Conservation (phyloP, 30 jellyfish, hydroid and myxozoan species). For the Cassiopea xamachana region DNA sequence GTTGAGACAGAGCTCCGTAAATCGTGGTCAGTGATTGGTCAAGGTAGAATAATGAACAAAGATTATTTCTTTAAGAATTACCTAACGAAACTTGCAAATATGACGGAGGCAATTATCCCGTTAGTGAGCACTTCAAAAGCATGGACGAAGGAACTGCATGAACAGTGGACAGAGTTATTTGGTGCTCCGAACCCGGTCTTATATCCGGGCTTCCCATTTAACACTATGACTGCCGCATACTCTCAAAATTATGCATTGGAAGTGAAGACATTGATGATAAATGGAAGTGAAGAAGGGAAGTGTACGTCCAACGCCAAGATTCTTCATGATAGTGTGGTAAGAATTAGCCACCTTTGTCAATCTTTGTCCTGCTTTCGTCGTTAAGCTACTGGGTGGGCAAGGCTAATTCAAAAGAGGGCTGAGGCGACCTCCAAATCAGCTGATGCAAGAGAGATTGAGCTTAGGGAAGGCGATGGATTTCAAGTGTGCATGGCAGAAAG, state of each 20-base stretch:
- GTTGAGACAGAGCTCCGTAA: conserved; percentile 38
- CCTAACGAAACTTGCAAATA: conserved; percentile 30
- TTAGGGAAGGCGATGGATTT: too few relatives aligned
- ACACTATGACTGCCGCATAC: conserved; percentile 34
- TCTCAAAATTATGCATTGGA: conserved; percentile 25
- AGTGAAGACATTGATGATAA: not conserved
- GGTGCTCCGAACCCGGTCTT: conserved; percentile 70
- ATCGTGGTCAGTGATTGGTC: conserved; percentile 58
- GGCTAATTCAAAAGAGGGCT: too few relatives aligned
- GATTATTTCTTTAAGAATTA: conserved; percentile 38
- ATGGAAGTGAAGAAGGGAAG: conserved; percentile 1
- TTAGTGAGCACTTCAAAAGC: conserved; percentile 46
- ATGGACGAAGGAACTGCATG: conserved; percentile 60
- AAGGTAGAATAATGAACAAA: conserved; percentile 29
- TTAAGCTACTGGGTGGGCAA: too few relatives aligned
- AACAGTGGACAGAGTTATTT: conserved; percentile 53
- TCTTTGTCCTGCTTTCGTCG: not conserved
- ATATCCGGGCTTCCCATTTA: conserved; percentile 58
- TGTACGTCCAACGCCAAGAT: conserved; percentile 5
- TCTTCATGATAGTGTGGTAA: conserved; percentile 23
- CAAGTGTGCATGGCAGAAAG: too few relatives aligned
- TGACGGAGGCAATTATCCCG: conserved; percentile 39
- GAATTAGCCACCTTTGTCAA: not conserved
- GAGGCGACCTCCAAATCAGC: too few relatives aligned
- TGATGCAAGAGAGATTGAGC: too few relatives aligned